Evolutionary conservation across 1,140 invertebrate genomes (phyloP).

Genomic region (Drosophila sp.): DNA sequence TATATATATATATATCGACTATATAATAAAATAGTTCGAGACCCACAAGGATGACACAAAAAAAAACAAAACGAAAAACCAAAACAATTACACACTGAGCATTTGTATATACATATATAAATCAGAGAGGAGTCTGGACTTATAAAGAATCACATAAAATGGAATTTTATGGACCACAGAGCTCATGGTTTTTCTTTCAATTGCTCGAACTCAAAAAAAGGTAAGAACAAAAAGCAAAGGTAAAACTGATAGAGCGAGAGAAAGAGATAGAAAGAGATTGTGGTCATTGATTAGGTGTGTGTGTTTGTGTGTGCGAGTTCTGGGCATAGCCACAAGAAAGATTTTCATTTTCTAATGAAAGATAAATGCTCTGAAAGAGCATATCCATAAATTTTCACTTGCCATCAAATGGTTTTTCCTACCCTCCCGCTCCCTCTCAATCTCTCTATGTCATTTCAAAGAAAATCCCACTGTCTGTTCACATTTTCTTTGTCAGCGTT

Average conservation of each 20-base stretch:
- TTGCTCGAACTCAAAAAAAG: constrained; percentile 2
- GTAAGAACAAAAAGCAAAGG: not conserved
- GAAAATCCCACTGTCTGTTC: constrained; percentile 63
- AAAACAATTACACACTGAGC: constrained; percentile 15
- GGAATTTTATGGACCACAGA: constrained; percentile 49
- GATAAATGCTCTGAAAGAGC: constrained; percentile 66
- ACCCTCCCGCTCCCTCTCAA: not conserved
- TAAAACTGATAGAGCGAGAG: not conserved
- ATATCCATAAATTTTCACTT: constrained; percentile 67
- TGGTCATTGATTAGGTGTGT: constrained; percentile 71
- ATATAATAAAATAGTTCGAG: constrained; percentile 41
- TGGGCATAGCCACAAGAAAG: constrained; percentile 52
- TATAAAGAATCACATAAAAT: constrained; percentile 65
- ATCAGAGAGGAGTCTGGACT: constrained; percentile 22
- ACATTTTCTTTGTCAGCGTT: constrained; percentile 51
- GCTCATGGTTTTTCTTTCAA: constrained; percentile 16
- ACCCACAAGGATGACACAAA: constrained; percentile 64
- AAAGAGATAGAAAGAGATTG: constrained; percentile 56
- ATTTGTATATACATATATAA: constrained; percentile 24
- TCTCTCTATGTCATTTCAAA: constrained; percentile 28
- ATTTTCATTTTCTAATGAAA: constrained; percentile 80
- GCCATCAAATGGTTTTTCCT: constrained; percentile 45
- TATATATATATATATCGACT: not conserved
- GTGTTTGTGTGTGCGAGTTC: not conserved
- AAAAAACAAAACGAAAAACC: constrained; percentile 14